These are phyloP conservation scores for Homalodisca vitripennis DNA, from an alignment of 1,140 invertebrate genomes.

Conservation along the genomic window DNA sequence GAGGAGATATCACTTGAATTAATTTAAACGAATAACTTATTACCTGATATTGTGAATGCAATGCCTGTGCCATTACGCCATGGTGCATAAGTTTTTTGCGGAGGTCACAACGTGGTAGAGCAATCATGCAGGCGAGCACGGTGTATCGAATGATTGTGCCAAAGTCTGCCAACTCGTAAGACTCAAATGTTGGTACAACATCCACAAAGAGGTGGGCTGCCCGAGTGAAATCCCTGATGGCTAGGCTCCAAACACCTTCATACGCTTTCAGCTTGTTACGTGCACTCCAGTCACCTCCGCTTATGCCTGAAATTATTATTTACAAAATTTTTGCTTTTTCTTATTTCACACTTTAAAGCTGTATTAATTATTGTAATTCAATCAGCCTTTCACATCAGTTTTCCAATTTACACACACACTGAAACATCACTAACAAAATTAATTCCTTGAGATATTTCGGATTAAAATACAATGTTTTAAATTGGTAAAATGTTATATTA, in stretches of 20 bases:
- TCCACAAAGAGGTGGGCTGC: slow-evolving; percentile 95
- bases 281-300: slow-evolving; percentile 99
- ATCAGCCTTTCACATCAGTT: too few species aligned
- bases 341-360: too few species aligned
- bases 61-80: slow-evolving; percentile 55
- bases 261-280: slow-evolving; percentile 96
- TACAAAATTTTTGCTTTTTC: too few species aligned
- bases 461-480: too few species aligned
- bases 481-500: too few species aligned
- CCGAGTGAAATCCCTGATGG: slow-evolving; percentile 95
- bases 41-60: slow-evolving; percentile 58
- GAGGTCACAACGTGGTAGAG: slow-evolving; percentile 44
- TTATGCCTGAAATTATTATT: slow-evolving; percentile 63
- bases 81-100: slow-evolving; percentile 46
- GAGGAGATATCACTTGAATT: too few species aligned
- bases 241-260: slow-evolving; percentile 93
- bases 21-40: too few species aligned
- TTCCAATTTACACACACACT: too few species aligned
- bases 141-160: slow-evolving; percentile 47
- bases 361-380: too few species aligned
- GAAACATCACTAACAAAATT: too few species aligned
- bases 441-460: too few species aligned
- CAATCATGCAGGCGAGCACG: slow-evolving; percentile 44
- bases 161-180: slow-evolving; percentile 97
- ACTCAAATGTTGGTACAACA: slow-evolving; percentile 98